Conservation (phyloP, 1,140 invertebrate genomes). For the Hylaeus volcanicus region DNA sequence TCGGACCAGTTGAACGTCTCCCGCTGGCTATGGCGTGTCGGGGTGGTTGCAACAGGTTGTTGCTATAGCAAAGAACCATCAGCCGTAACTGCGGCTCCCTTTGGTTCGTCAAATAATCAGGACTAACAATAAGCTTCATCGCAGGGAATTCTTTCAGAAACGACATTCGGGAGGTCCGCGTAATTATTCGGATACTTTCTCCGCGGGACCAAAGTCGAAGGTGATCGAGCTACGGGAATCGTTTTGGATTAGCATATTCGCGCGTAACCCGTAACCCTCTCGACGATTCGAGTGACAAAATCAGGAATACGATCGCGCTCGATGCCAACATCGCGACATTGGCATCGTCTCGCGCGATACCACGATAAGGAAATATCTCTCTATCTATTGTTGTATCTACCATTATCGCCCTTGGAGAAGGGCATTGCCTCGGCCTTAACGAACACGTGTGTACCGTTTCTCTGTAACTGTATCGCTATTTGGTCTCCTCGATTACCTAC, state of each 20-base stretch:
- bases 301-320: background rate
- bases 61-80: conserved; percentile 52
- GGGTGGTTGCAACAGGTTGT: conserved; percentile 74
- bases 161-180: background rate
- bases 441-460: conserved; percentile 18
- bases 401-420: conserved; percentile 39
- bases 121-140: background rate
- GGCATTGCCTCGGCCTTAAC: conserved; percentile 17
- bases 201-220: conserved; percentile 21
- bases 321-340: background rate
- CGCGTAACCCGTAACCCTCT: background rate
- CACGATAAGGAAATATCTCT: conserved; percentile 23
- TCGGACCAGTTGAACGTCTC: conserved; percentile 53
- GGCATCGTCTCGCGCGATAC: background rate
- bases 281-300: background rate
- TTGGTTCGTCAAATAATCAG: conserved; percentile 37
- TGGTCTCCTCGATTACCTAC: background rate
- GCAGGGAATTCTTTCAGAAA: conserved; percentile 7
- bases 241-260: conserved; percentile 27
- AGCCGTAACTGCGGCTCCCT: conserved; percentile 36
- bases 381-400: conserved; percentile 50
- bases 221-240: conserved; percentile 24
- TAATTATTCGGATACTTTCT: conserved; percentile 33
- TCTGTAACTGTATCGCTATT: background rate
- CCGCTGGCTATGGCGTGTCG: conserved; percentile 60